A percentile compares a stretch with the other conserved stretches of the same genome.
These are phyloP conservation scores for Paradoxurus hermaphroditus DNA, from an alignment of 2,113 vertebrate species.

Conservation along the genomic window DNA sequence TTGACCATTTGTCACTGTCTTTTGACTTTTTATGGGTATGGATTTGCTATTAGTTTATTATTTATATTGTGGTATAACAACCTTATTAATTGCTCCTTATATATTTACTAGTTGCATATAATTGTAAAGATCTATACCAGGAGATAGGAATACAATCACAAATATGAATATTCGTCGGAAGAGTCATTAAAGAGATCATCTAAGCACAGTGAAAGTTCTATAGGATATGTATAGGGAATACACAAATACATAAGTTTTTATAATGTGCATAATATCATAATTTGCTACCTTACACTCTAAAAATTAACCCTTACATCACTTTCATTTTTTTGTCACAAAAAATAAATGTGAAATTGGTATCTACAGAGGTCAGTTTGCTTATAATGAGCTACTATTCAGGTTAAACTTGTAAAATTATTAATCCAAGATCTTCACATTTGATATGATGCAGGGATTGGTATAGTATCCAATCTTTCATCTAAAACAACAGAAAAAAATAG, in stretches of 20 bases:
- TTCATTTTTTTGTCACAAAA: neutral
- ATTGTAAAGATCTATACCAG: neutral
- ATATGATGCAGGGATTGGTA: neutral
- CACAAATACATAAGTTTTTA: neutral
- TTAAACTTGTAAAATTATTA: neutral
- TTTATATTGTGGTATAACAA: neutral
- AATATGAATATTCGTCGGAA: neutral
- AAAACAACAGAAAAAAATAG: neutral
- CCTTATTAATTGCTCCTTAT: neutral
- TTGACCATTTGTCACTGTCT: neutral
- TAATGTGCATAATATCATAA: neutral
- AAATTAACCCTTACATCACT: neutral
- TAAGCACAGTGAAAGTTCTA: neutral
- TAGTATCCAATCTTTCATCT: neutral
- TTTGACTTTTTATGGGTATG: neutral
- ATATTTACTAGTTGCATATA: neutral
- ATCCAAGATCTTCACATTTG: neutral
- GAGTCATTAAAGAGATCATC: neutral
- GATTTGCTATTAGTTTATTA: neutral
- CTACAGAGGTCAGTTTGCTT: neutral
- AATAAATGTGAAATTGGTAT: neutral
- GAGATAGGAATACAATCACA: neutral
- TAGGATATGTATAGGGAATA: neutral
- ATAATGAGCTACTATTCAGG: neutral
- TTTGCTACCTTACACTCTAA: neutral